Evolutionary conservation across 2,113 vertebrate species (phyloP).

Genomic region (Hemichromis elongatus): DNA sequence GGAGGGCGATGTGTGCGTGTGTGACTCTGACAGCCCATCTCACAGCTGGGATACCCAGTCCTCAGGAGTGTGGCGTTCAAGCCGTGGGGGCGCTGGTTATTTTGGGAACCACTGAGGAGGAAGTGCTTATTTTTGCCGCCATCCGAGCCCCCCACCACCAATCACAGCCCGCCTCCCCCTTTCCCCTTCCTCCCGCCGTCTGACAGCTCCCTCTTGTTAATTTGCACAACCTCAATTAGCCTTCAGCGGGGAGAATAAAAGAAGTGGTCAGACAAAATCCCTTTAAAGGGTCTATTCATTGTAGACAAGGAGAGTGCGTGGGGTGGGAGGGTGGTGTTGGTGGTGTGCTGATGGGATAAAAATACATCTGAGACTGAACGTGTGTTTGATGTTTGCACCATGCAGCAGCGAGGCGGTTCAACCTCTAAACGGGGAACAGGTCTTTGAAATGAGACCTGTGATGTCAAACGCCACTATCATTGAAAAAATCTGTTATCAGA

Average conservation of each 20-base stretch:
- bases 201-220: constrained; percentile 54
- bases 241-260: constrained; percentile 40
- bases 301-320: background rate
- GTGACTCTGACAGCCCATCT: constrained; percentile 33
- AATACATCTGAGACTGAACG: constrained; percentile 48
- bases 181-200: constrained; percentile 1
- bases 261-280: constrained; percentile 46
- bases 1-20: background rate
- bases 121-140: constrained; percentile 24
- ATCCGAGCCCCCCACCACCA: background rate
- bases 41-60: constrained; percentile 53
- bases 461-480: constrained; percentile 30
- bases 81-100: constrained; percentile 44
- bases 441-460: constrained; percentile 44
- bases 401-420: constrained; percentile 1
- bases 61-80: constrained; percentile 35
- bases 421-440: constrained; percentile 1
- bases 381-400: constrained; percentile 46
- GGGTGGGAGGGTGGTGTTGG: background rate
- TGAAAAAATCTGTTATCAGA: background rate
- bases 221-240: constrained; percentile 61
- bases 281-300: constrained; percentile 35
- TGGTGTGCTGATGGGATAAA: background rate
- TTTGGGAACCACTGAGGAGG: constrained; percentile 36
- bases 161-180: background rate